Base-by-base conservation (phyloP, 2,888 invertebrate genomes). In the Eupithecia dodoneata region DNA sequence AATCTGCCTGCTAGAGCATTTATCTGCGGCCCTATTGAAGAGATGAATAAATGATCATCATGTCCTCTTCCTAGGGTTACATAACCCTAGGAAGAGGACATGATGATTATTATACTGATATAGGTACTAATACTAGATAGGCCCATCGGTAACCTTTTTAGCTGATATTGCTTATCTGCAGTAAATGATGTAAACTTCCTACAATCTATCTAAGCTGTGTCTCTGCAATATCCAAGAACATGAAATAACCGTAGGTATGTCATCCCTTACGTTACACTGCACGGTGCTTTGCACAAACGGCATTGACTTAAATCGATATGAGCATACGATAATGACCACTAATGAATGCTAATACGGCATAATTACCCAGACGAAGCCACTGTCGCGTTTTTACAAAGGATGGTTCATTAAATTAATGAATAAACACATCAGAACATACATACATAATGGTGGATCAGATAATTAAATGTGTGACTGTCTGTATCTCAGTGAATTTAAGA, bases 261-360 rank as follows among this genome's bases (percentile, higher is more conserved):
- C n/a, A 55, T 52, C 13, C 52, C 13, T 49, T 52, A 52, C 15
- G 52, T 15, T 15, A 13, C 41, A n/a, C 47, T 72, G n/a, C 72
- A 73, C 70, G 80, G 86, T 88, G 5, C 44, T 72, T 87, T 88
- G 86, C 86, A 87, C 88, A 90, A 90, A 91, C 86, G 87, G 86
- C 89, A 91, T 89, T 90, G 89, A 90, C 88, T 91, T 89, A 90
- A 89, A 91, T 90, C 90, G 89, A 92, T 91, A 87, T 88, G 85
- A 69, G 80, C 78, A 80, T 84, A 84, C 87, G 88, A 87, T 92
- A 92, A 91, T 92, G 82, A 86, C 81, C 81, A 80, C 85, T 90
- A 91, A 91, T 90, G 70, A 70, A 70, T 81, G 81, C 85, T 90
- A 91, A 91, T 90, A 87, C 83, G 83, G 82, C 85, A 81, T 91